A percentile compares a stretch with the other conserved stretches of the same genome.
phyloP scores from a whole-genome alignment of 1,140 invertebrate species.

The Tyrophagus putrescentiae region DNA sequence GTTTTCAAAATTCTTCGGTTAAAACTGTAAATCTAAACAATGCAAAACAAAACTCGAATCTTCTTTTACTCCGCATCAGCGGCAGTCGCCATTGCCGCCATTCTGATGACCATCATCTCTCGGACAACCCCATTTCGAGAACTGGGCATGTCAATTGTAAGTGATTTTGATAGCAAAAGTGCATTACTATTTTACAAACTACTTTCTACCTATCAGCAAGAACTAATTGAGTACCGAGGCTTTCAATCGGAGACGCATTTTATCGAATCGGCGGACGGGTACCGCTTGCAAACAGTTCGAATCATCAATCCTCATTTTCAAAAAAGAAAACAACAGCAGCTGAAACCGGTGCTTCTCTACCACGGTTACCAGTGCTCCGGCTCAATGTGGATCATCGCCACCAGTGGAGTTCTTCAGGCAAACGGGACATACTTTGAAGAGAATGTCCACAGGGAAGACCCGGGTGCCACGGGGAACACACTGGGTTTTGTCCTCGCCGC shows the following conservation, averaged over 20 bases:
- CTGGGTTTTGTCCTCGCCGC: constrained; percentile 38
- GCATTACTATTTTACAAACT: too few species aligned
- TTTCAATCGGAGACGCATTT: constrained; percentile 20
- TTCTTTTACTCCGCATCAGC: too few species aligned
- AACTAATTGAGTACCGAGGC: constrained; percentile 21
- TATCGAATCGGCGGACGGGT: constrained; percentile 18
- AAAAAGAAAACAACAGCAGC: background rate
- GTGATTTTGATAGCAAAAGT: too few species aligned
- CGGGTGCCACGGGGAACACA: background rate
- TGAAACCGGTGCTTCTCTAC: constrained; percentile 43
- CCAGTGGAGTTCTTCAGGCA: constrained; percentile 26
- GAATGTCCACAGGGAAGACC: background rate
- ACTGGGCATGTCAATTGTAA: too few species aligned
- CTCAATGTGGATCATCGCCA: constrained; percentile 53
- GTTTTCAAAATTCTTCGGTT: too few species aligned
- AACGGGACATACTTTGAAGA: background rate
- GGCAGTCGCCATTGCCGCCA: too few species aligned
- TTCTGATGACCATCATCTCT: too few species aligned
- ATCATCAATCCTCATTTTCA: constrained; percentile 18
- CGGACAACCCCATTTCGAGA: too few species aligned
- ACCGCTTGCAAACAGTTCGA: background rate
- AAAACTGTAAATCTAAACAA: too few species aligned
- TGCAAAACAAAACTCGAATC: too few species aligned
- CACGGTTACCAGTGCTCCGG: constrained; percentile 60
- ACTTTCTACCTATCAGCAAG: background rate